Conservation (phyloP, 2,888 invertebrate species). For the Aethes cnicana region DNA sequence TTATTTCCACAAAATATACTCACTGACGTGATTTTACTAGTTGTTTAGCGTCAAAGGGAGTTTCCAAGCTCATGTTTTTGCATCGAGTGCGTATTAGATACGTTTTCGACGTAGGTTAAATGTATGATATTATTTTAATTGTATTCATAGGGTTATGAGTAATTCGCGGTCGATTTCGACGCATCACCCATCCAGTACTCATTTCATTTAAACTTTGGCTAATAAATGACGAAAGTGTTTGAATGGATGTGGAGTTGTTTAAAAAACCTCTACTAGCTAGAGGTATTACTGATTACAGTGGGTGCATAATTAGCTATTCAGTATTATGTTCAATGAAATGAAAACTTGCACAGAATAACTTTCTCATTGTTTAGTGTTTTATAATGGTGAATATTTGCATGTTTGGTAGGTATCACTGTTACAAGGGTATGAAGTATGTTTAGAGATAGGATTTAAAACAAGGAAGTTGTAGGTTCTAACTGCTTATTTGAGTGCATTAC, state of each 20-base stretch:
- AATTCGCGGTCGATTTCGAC: conserved; percentile 16
- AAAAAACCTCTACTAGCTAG: no score
- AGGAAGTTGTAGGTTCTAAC: no score
- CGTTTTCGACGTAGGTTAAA: conserved; percentile 2
- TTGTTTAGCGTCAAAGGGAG: conserved; percentile 1
- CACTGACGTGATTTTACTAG: conserved; percentile 8
- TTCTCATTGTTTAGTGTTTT: conserved; percentile 7
- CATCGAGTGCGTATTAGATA: conserved; percentile 9
- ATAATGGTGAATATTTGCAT: no score
- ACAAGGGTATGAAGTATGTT: no score
- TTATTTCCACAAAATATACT: conserved; percentile 36
- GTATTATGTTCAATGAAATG: conserved; percentile 14
- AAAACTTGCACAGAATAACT: conserved; percentile 5
- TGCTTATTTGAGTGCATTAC: no score
- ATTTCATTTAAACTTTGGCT: no score
- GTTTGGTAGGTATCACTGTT: no score
- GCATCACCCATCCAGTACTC: background rate
- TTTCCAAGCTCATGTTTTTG: background rate
- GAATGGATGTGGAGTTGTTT: no score
- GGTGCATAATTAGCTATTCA: conserved; percentile 9
- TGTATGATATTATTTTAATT: conserved; percentile 10
- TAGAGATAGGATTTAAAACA: no score
- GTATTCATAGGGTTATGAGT: conserved; percentile 17
- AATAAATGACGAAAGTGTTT: no score
- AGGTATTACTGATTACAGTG: no score